phyloP scores from a whole-genome alignment of 2,113 vertebrate species.

The Passer domesticus region DNA sequence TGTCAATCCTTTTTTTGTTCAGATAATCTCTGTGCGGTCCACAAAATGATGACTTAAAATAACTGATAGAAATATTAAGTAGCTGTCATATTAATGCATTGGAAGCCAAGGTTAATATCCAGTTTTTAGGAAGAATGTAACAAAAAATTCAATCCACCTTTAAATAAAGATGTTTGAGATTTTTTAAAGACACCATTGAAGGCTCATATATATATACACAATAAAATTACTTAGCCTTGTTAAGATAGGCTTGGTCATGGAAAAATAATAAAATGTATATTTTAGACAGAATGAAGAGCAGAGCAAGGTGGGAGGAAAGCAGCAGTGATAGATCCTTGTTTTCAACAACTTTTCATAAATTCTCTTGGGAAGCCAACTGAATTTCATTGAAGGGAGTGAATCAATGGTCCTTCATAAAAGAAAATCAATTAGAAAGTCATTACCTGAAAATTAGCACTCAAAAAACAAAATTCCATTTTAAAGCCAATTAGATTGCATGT shows the following conservation, averaged over 20 bases:
- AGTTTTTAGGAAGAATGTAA: not conserved
- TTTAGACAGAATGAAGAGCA: not conserved
- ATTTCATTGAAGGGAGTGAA: slow-evolving; percentile 33
- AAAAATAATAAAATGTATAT: not conserved
- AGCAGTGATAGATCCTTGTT: not conserved
- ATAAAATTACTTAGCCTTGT: not conserved
- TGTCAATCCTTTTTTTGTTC: not conserved
- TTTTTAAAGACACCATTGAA: not conserved
- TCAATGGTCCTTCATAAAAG: slow-evolving; percentile 40
- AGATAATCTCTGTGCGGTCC: not conserved
- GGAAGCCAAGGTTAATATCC: not conserved
- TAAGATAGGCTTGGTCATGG: not conserved
- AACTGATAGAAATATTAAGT: not conserved
- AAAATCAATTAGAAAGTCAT: slow-evolving; percentile 57
- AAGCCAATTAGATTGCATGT: slow-evolving; percentile 31
- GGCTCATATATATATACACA: not conserved
- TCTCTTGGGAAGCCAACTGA: not conserved
- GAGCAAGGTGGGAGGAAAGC: not conserved
- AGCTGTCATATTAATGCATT: not conserved
- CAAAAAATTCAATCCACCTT: not conserved
- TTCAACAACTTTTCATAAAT: slow-evolving; percentile 35
- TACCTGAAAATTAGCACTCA: slow-evolving; percentile 54
- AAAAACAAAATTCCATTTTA: slow-evolving; percentile 42
- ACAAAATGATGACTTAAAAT: not conserved
- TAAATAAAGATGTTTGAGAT: not conserved